These are phyloP conservation scores for Pollachius pollachius DNA, from an alignment of 2,113 vertebrate species.

Conservation along the genomic window DNA sequence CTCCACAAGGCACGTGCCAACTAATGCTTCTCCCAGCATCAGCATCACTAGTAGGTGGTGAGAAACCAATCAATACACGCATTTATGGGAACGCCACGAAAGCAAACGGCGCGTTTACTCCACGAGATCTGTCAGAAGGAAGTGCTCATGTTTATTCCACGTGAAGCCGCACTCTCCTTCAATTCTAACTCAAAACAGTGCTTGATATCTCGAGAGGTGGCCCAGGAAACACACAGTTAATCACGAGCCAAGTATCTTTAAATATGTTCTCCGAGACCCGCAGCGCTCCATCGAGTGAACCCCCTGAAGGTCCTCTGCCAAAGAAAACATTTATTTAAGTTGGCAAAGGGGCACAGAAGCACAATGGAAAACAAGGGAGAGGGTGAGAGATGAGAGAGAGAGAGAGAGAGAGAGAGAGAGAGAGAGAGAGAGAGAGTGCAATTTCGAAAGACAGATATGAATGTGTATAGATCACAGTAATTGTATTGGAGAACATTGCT, in stretches of 20 bases:
- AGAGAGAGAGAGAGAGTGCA: no score
- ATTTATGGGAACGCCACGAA: no score
- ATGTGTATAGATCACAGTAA: no score
- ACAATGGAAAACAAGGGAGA: background rate
- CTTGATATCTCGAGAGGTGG: slow-evolving; percentile 18
- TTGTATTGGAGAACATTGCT: no score
- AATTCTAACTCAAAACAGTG: background rate
- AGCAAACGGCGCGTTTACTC: no score
- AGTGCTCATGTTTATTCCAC: background rate
- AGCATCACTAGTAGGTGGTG: no score
- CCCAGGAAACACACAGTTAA: slow-evolving; percentile 21
- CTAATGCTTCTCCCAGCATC: no score
- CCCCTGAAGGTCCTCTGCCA: slow-evolving; percentile 4
- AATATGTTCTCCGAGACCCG: slow-evolving; percentile 15
- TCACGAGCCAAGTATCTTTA: slow-evolving; percentile 30
- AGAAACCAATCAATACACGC: no score
- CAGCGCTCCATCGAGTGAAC: slow-evolving; percentile 12
- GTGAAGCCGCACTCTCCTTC: no score
- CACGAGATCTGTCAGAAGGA: background rate
- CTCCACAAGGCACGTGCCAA: no score
- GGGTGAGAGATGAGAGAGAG: background rate
- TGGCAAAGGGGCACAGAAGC: slow-evolving; percentile 3
- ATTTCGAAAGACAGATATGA: no score
- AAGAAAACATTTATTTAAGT: slow-evolving; percentile 13
- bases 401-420: background rate